Conservation (phyloP, 2,113 vertebrate species). For the Pachycephala philippinensis region DNA sequence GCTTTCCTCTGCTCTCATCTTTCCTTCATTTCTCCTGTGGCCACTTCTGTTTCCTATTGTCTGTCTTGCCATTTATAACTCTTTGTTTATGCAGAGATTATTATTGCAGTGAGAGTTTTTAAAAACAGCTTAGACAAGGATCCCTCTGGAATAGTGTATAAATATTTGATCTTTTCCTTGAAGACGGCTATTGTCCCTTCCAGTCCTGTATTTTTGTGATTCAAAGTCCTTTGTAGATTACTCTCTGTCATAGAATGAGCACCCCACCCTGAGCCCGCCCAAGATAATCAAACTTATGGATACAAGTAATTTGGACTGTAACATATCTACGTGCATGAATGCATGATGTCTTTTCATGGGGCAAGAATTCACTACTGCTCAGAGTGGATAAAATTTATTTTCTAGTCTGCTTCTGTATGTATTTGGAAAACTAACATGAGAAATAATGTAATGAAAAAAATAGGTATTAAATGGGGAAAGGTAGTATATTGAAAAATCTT, state of each 20-base stretch:
- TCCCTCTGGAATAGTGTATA: background rate
- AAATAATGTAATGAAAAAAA: background rate
- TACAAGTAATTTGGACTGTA: background rate
- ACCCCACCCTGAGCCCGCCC: too few species aligned
- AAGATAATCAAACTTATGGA: background rate
- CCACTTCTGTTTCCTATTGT: background rate
- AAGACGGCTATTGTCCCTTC: background rate
- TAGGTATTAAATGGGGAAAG: background rate
- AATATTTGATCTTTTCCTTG: constrained; percentile 22
- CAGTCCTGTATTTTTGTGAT: background rate
- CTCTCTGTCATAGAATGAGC: background rate
- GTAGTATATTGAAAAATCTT: background rate
- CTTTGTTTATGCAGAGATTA: background rate
- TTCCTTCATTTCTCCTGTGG: background rate
- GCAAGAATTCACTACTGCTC: background rate
- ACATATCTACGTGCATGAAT: background rate
- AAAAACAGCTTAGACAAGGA: background rate
- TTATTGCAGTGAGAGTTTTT: background rate
- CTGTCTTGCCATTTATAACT: background rate
- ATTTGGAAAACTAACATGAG: background rate
- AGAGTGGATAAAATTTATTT: background rate
- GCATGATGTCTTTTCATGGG: background rate
- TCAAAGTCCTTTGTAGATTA: background rate
- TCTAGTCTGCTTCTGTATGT: background rate
- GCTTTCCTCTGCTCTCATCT: background rate